phyloP scores from a whole-genome alignment of 2,888 invertebrate species.

The Caenorhabditis japonica region DNA sequence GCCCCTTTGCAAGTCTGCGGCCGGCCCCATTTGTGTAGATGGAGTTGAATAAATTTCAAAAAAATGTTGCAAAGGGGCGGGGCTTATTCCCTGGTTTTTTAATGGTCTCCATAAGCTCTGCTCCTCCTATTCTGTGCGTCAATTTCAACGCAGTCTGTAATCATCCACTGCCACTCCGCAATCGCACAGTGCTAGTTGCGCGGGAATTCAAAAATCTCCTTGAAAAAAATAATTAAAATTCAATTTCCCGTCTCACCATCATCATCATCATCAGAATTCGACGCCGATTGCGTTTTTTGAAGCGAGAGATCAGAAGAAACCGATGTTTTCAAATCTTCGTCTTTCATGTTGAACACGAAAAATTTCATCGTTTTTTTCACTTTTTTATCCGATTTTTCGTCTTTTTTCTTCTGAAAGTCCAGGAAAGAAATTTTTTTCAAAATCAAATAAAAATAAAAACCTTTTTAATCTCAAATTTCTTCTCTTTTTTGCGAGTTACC shows the following conservation, averaged over 20 bases:
- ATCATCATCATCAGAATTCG: constrained; percentile 10
- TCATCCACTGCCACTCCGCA: no score
- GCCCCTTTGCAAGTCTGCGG: no score
- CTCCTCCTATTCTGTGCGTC: no score
- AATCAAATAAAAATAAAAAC: not conserved
- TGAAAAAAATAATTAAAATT: not conserved
- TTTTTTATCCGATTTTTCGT: constrained; percentile 10
- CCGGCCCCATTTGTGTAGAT: no score
- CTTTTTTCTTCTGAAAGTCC: constrained; percentile 10
- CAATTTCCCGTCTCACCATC: not conserved
- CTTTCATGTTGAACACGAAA: constrained; percentile 28
- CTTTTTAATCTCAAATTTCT: not conserved
- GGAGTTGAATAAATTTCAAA: no score
- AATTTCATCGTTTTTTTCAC: constrained; percentile 26
- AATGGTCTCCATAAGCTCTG: no score
- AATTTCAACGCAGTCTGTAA: no score
- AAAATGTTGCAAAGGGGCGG: not conserved
- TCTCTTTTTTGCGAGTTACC: constrained; percentile 5
- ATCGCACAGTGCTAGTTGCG: no score
- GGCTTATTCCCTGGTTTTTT: no score
- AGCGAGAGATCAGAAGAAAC: constrained; percentile 13
- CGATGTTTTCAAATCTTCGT: constrained; percentile 26
- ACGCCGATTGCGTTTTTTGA: constrained; percentile 21
- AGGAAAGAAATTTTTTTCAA: constrained; percentile 15
- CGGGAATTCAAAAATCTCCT: not conserved